phyloP scores from a whole-genome alignment of 2,888 invertebrate genomes.

The Anagyrus pseudococci region DNA sequence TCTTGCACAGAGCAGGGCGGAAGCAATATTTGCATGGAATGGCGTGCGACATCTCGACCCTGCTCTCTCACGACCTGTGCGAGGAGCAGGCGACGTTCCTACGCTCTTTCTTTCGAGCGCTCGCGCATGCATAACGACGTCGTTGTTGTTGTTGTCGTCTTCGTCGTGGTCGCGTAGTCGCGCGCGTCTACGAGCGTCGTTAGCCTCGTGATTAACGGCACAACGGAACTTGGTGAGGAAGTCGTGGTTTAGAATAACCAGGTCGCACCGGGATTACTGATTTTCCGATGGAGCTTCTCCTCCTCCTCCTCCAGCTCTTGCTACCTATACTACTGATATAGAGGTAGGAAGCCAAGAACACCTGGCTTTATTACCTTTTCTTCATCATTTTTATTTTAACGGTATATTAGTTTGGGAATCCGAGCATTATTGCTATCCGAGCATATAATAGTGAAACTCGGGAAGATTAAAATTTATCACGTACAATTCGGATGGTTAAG shows the following conservation, averaged over 20 bases:
- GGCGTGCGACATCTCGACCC: slow-evolving; percentile 41
- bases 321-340: no score
- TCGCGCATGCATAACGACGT: neutral
- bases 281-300: neutral
- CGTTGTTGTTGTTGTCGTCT: neutral
- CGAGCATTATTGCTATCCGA: no score
- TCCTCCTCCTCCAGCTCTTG: no score
- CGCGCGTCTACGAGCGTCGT: slow-evolving; percentile 37
- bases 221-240: slow-evolving; percentile 27
- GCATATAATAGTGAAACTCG: no score
- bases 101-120: neutral
- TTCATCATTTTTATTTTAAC: no score
- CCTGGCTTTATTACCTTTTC: no score
- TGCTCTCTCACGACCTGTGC: neutral
- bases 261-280: slow-evolving; percentile 7
- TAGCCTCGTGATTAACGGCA: slow-evolving; percentile 48
- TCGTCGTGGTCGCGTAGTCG: neutral
- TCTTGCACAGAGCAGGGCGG: neutral
- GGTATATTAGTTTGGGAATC: no score
- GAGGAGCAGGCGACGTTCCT: neutral
- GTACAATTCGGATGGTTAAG: no score
- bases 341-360: no score
- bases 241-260: neutral
- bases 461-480: no score
- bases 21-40: slow-evolving; percentile 51